These are phyloP conservation scores for Timema cristinae DNA, from an alignment of 2,888 invertebrate species.

Conservation along the genomic window DNA sequence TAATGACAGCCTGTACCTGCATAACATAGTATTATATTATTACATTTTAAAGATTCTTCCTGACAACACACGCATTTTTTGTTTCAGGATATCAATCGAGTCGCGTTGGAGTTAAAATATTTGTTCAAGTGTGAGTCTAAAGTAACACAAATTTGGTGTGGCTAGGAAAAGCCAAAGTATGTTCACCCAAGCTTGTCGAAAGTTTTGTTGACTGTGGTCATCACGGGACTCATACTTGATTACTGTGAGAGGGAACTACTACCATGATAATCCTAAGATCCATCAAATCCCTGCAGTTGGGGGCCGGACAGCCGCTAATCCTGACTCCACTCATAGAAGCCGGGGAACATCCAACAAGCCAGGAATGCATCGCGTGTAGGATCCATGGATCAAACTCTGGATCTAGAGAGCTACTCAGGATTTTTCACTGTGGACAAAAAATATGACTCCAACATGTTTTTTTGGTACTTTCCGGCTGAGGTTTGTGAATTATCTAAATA, in stretches of 20 bases:
- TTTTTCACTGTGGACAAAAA: slow-evolving; percentile 9
- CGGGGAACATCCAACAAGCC: neutral
- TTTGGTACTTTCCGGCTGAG: slow-evolving; percentile 12
- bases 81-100: no score
- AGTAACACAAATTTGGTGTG: no score
- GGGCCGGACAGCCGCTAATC: neutral
- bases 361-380: neutral
- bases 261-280: neutral
- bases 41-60: no score
- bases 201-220: neutral
- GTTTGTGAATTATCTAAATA: neutral
- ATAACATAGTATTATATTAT: no score
- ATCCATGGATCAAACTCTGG: neutral
- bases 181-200: no score
- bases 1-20: no score
- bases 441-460: slow-evolving; percentile 11
- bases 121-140: no score
- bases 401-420: slow-evolving; percentile 10
- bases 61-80: no score
- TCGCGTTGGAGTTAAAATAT: no score
- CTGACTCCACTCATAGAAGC: slow-evolving; percentile 3
- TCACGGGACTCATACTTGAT: neutral
- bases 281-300: neutral
- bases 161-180: no score
- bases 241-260: neutral